Evolutionary conservation across 64 coral and sea anemone species (phyloP), one percentile per base, ranked within the genome.

Genomic region (Pocillopora damicornis): DNA sequence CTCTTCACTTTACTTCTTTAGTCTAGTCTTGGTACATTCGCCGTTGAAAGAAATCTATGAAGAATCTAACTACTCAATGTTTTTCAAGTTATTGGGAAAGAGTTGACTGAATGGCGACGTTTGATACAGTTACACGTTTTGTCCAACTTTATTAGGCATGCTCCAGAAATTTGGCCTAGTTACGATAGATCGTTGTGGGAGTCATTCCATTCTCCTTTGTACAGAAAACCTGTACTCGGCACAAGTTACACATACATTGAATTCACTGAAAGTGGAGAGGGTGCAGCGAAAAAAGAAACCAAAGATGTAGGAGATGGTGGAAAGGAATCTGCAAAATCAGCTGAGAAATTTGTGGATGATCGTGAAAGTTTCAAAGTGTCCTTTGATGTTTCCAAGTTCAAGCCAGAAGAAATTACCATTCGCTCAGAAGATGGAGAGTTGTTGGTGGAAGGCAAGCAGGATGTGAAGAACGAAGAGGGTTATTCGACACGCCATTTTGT

Each of bases 391-490:
- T 73, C 38, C 67, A 85, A 58, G 22, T 85, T 85, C 37, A 85
- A 85, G 64, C 81, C 81, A 85, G 81, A 85, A 42, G 81, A 85
- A 1, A 85, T 85, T 37, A 85, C 81, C 22, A 85, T 85, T 58
- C 81, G 65, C 81, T 85, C 81, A 25, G 81, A 85, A 38, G 65
- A 85, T 85, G 81, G 81, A 8, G 81, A 85, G 35, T 73, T 85
- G 13, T 37, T 85, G 18, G 81, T 85, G 64, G 61, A 85, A 45
- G 81, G 81, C 10, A 85, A 73, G 63, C 81, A 85, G 13, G 81
- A 85, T 17, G 81, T 15, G 11, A 73, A 73, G 65, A 85, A n/a
- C n/a, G 42, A 85, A 8, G 81, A 85, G 5, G 65, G 38, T 13
- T 85, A 58, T 18, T 85, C 81, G 63, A 85, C 81, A 15, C 38